Conservation (phyloP, 2,113 vertebrate species). For the Hemicordylus capensis region DNA sequence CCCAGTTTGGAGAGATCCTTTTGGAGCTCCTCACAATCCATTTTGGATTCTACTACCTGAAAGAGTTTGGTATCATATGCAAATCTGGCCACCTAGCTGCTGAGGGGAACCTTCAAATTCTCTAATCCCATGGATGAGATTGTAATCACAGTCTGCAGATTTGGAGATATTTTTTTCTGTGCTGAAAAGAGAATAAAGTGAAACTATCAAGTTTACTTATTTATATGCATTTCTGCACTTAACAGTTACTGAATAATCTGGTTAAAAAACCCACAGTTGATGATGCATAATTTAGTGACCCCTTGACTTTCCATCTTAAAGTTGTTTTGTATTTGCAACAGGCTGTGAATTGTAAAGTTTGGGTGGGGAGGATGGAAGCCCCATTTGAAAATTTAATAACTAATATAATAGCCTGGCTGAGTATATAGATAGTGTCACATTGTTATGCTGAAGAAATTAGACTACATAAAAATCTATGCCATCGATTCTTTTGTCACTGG, state of each 20-base stretch:
- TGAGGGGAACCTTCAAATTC: too few relatives aligned
- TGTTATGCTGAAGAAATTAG: slow-evolving; percentile 46
- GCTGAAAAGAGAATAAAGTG: slow-evolving; percentile 26
- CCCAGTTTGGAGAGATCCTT: too few relatives aligned
- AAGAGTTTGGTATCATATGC: too few relatives aligned
- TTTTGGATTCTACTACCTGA: too few relatives aligned
- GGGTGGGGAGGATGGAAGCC: slow-evolving; percentile 32
- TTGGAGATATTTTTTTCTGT: background rate
- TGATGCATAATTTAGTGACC: slow-evolving; percentile 56
- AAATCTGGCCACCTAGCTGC: too few relatives aligned
- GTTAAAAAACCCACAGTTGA: slow-evolving; percentile 40
- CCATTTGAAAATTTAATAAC: slow-evolving; percentile 64
- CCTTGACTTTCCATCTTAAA: slow-evolving; percentile 48
- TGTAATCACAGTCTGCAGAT: background rate
- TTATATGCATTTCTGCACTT: slow-evolving; percentile 46
- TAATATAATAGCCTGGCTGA: slow-evolving; percentile 25
- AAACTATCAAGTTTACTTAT: slow-evolving; percentile 54
- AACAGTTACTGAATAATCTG: slow-evolving; percentile 34
- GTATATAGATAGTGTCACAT: slow-evolving; percentile 35
- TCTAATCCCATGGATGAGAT: background rate
- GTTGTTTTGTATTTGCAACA: slow-evolving; percentile 59
- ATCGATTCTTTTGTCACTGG: slow-evolving; percentile 50
- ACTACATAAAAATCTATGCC: slow-evolving; percentile 40
- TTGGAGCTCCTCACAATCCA: too few relatives aligned
- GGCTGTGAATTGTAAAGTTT: slow-evolving; percentile 55